Evolutionary conservation across 2,113 vertebrate species (phyloP), one percentile per base, ranked within the genome.

Genomic region (Orthonyx spaldingii): DNA sequence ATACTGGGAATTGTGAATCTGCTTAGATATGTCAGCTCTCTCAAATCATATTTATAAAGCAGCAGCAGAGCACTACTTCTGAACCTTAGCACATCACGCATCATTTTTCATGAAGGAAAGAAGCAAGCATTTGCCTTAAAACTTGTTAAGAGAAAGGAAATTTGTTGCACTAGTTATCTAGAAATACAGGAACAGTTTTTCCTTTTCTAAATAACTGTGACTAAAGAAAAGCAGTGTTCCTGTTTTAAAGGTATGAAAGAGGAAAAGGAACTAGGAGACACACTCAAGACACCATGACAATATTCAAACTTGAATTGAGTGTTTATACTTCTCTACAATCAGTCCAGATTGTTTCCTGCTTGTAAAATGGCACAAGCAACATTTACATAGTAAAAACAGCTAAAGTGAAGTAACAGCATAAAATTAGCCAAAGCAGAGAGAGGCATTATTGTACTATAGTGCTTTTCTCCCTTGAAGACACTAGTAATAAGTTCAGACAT

Each of bases 391-490:
- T 26, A 78, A 75, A 77, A 82, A 4, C 27, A 74, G 42, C 14
- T 64, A 3, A 68, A 66, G 3, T 22, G 32, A 88, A 93, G 30
- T 27, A 92, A 86, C 19, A 55, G 16, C 18, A 52, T 22, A 75
- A 84, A 53, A 84, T 49, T 21, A 89, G 20, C 17, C 57, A 56
- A 49, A 79, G 49, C 26, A 57, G 46, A 68, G 10, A 83, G 30
- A 64, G 22, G 19, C 8, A 21, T 57, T 39, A 88, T 27, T 61
- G 46, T 27, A 59, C 17, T 18, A 15, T 5, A 65, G 1, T 47
- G 63, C 13, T 90, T 82, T 72, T 53, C 59, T 57, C 10, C 32
- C 75, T 52, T 88, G 21, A 90, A 93, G 86, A 63, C 59, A 88
- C 6, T 8, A 83, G 26, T 68, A 88, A 2, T 57, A 77, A 49